Base-by-base conservation (phyloP, 2,113 vertebrate species). In the Silurus asotus region DNA sequence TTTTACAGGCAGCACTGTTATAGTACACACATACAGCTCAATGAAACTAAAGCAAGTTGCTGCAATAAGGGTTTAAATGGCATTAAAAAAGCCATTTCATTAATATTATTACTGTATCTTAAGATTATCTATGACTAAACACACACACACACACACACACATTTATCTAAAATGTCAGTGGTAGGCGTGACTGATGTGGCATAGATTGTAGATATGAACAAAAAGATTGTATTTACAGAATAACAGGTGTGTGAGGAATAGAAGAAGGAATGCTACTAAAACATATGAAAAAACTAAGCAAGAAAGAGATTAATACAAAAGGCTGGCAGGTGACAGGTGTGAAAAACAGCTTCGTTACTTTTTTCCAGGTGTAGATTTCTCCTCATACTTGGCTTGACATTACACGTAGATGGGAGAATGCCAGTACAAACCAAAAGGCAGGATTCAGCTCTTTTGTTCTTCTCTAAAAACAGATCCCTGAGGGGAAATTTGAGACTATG, bases 161-260 rank as follows among this genome's bases (percentile, higher is more conserved):
- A 17, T 5, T 74, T 85, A 77, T 87, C 87, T 65, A 88, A 87
- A 88, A 88, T 81, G 86, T 28, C 80, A 89, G 48, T 84, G 65
- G 14, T 25, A 72, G 51, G 55, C 81, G 86, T 80, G 84, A 84
- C 84, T 76, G 45, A 87, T 88, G 65, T 48, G 53, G n/a, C 49
- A 80, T 88, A 84, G 88, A 88, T 89, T 88, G 88, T 89, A 80
- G 74, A 87, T 89, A 86, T 77, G 69, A 86, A 23, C 84, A 85
- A 70, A 89, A 83, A 72, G 49, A 85, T 37, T 37, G 37, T 37
- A 37, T 65, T 76, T 85, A 79, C 84, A 55, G 13, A 67, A 79
- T 69, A 86, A 62, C 64, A 86, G 75, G 37, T 85, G 62, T 81
- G 53, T 75, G 28, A 49, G 7, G 59, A 55, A 61, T 51, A 25